Conservation (phyloP, 2,888 invertebrate species). For the Ichneumoninae sp. region DNA sequence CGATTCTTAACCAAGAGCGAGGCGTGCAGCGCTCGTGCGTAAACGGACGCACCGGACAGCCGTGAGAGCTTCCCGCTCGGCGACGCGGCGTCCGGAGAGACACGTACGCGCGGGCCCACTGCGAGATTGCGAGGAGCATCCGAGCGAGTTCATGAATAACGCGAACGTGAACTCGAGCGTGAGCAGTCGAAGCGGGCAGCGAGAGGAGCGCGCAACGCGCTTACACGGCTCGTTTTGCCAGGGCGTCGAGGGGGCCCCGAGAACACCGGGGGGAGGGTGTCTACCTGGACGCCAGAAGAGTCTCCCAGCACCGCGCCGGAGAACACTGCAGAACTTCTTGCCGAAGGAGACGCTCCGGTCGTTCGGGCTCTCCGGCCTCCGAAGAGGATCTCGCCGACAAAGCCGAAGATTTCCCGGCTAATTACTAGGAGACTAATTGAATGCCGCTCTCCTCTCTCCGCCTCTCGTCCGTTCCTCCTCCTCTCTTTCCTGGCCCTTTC, state of each 20-base stretch:
- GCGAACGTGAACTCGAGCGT: background rate
- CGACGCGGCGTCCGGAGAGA: background rate
- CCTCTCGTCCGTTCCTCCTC: constrained; percentile 45
- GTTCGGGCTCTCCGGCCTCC: constrained; percentile 69
- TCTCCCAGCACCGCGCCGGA: background rate
- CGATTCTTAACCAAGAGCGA: background rate
- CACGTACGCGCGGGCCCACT: background rate
- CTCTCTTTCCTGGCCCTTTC: constrained; percentile 37
- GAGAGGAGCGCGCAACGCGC: background rate
- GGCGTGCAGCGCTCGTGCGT: background rate
- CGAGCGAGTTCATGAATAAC: constrained; percentile 8
- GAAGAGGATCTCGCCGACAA: constrained; percentile 81
- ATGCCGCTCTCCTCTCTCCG: constrained; percentile 78
- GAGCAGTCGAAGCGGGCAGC: background rate
- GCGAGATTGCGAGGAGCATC: background rate
- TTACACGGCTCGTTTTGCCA: background rate
- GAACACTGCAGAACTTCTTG: constrained; percentile 22
- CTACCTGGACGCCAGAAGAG: background rate
- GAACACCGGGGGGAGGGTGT: background rate
- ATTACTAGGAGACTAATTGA: constrained; percentile 84
- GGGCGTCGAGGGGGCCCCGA: background rate
- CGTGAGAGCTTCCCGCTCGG: background rate
- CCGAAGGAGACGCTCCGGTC: constrained; percentile 4
- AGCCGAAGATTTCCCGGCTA: constrained; percentile 84
- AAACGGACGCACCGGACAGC: background rate